These are phyloP conservation scores for Drosophila fulvimacula DNA, from an alignment of 2,888 invertebrate species.

Conservation along the genomic window DNA sequence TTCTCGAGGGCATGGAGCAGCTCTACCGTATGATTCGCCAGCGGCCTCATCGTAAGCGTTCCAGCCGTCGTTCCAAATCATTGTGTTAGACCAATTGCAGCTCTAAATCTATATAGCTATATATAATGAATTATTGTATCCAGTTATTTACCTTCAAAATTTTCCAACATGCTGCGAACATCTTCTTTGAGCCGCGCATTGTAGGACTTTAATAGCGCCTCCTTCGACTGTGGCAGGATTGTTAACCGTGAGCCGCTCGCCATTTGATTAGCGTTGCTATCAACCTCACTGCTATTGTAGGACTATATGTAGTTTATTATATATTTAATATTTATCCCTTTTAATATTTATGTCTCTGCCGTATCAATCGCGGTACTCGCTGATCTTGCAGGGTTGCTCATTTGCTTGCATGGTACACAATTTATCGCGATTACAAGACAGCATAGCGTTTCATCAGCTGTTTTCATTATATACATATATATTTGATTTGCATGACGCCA, in stretches of 20 bases:
- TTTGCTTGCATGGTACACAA: background rate
- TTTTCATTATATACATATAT: background rate
- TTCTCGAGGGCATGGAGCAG: conserved; percentile 37
- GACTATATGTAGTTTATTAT: background rate
- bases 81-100: background rate
- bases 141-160: conserved; percentile 91
- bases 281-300: background rate
- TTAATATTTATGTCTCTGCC: background rate
- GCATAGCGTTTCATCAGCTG: background rate
- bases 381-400: conserved; percentile 11
- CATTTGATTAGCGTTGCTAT: conserved; percentile 33
- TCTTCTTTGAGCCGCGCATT: conserved; percentile 97
- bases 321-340: too few species aligned
- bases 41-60: conserved; percentile 1
- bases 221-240: conserved; percentile 94
- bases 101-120: conserved; percentile 48
- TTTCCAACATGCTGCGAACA: conserved; percentile 98
- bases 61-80: background rate
- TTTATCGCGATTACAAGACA: background rate
- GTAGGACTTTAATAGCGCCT: conserved; percentile 97
- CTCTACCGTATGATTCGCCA: conserved; percentile 42
- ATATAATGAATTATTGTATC: background rate
- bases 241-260: conserved; percentile 47
- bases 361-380: background rate
- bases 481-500: background rate